Base-by-base conservation (phyloP, 2,797 vertebrate species). In the Gymnocypris eckloni region DNA sequence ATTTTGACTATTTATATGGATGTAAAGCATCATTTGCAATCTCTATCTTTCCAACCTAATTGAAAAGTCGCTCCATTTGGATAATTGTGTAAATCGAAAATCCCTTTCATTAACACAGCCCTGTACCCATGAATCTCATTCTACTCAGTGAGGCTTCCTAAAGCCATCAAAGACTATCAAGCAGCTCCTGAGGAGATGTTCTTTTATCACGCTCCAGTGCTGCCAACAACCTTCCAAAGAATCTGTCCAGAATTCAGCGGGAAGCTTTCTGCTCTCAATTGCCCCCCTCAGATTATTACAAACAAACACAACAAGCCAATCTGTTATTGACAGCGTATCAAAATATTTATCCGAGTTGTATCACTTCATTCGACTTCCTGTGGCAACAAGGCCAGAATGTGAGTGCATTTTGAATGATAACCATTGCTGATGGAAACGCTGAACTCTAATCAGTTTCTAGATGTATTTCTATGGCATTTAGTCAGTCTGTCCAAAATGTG, bases 111-210 rank as follows among this genome's bases (percentile, higher is more conserved):
- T 56, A 75, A 22, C 79, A 50, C 64, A 52, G 70, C 54, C 33
- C 45, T 70, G 39, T 76, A 88, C 25, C 33, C 16, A 54, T 52
- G 22, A 66, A 69, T 41, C 37, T 33, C 20, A 5, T 79, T 41
- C 59, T 85, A 45, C 48, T 75, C 59, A 6, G n/a, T 37, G 50
- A 56, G 75, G 50, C 48, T 79, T 78, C 83, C 48, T 64, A 79
- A 87, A 85, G 48, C 50, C 61, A 71, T 83, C 83, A 87, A 67
- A 77, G 79, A 77, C 71, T 81, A 85, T 59, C 78, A 81, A 81
- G 71, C 76, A 16, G 33, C 76, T 16, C 16, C 33, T 48, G 28
- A 78, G 48, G 22, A 85, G 72, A 79, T 81, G 71, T 82, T 67
- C 54, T 43, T 85, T 89, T 52, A 79, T 80, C 70, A 50, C 2